phyloP scores from a whole-genome alignment of 2,797 vertebrate species.

The Chiloscyllium punctatum region DNA sequence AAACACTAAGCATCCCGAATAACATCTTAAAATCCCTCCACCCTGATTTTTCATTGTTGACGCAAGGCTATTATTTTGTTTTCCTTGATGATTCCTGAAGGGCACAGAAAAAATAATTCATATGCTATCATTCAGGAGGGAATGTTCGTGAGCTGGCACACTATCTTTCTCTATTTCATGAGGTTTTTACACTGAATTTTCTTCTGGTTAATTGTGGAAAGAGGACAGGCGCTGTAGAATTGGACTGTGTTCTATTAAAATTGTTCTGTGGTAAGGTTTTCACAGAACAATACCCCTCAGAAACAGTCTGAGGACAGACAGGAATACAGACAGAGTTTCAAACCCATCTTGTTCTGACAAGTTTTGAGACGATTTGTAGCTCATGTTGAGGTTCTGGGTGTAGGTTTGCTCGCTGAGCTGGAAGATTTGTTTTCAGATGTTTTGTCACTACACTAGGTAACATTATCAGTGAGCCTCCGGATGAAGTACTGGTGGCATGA shows the following conservation, averaged over 20 bases:
- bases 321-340: not conserved
- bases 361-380: too few species aligned
- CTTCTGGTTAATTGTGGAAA: not conserved
- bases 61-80: not conserved
- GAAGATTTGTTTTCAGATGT: too few species aligned
- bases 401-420: too few species aligned
- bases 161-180: not conserved
- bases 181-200: not conserved
- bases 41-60: not conserved
- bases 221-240: not conserved
- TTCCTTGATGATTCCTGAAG: not conserved
- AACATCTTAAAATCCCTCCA: not conserved
- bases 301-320: not conserved
- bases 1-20: not conserved
- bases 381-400: too few species aligned
- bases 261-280: not conserved
- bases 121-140: not conserved
- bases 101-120: not conserved
- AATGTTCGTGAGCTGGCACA: not conserved
- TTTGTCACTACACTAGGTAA: too few species aligned
- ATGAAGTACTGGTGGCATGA: too few species aligned
- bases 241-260: not conserved
- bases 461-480: too few species aligned
- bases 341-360: not conserved
- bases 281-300: not conserved